Conservation (phyloP, 1,140 invertebrate species). For the Oncopodura yosiiana region DNA sequence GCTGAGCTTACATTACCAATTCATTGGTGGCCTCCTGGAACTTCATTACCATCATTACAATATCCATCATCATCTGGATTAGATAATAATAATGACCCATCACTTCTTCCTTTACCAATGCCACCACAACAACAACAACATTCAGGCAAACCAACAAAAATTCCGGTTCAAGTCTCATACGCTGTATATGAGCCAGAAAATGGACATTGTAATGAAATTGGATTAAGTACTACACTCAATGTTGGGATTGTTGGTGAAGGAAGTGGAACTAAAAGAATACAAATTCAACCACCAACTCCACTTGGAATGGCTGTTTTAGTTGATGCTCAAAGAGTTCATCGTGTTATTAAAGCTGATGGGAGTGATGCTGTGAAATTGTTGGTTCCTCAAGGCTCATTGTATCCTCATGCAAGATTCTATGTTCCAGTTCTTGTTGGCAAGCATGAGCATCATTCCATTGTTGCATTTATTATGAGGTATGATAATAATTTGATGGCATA, state of each 20-base stretch:
- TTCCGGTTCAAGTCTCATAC: conserved; percentile 52
- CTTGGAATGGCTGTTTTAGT: conserved; percentile 60
- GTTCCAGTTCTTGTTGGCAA: conserved; percentile 67
- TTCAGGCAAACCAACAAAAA: conserved; percentile 33
- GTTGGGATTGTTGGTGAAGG: conserved; percentile 49
- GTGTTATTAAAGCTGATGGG: conserved; percentile 64
- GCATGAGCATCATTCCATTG: conserved; percentile 47
- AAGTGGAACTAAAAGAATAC: conserved; percentile 51
- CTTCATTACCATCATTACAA: conserved; percentile 41
- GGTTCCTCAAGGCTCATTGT: conserved; percentile 74
- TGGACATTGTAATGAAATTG: conserved; percentile 35
- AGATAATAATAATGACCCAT: conserved; percentile 7
- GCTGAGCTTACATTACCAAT: conserved; percentile 68
- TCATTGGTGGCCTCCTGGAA: conserved; percentile 72
- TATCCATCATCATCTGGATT: conserved; percentile 35
- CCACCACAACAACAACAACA: no score
- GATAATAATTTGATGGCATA: neutral
- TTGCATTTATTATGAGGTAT: conserved; percentile 71
- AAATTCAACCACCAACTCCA: conserved; percentile 64
- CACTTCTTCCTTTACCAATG: conserved; percentile 3
- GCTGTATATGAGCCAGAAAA: conserved; percentile 63
- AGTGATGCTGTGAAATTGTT: conserved; percentile 60
- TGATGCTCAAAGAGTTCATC: conserved; percentile 64
- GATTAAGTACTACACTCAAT: conserved; percentile 32
- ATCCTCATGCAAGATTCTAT: conserved; percentile 76